Percentiles rank a stretch among this genome's conserved stretches.
Evolutionary conservation across 2,797 vertebrate genomes (phyloP).

Genomic region (Siniperca undulata): DNA sequence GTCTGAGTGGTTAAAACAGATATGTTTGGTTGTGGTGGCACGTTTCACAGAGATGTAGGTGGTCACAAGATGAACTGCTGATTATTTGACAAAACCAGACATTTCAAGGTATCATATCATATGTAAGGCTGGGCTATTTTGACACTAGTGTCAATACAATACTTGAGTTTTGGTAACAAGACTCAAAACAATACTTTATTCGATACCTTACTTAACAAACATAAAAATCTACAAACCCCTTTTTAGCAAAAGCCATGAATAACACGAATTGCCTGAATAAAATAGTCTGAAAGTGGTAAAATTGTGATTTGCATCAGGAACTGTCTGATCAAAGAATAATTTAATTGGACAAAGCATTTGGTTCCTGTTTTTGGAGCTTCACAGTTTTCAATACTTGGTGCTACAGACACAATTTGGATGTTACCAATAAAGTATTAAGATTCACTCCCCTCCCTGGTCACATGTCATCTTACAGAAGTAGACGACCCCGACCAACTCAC

Average conservation of each 20-base stretch:
- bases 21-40: neutral
- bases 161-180: neutral
- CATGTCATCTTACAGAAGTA: neutral
- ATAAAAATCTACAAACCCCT: no score
- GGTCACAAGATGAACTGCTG: neutral
- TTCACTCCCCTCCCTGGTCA: neutral
- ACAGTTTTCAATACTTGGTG: neutral
- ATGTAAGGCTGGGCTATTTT: neutral
- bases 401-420: neutral
- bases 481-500: slow-evolving; percentile 69
- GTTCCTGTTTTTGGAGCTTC: neutral
- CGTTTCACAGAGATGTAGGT: neutral
- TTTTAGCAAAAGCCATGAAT: no score
- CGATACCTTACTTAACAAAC: neutral
- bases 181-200: neutral
- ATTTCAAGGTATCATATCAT: neutral
- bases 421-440: neutral
- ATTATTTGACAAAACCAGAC: neutral
- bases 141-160: neutral
- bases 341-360: neutral
- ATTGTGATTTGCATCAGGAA: neutral
- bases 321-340: neutral
- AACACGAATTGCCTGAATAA: neutral
- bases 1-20: neutral
- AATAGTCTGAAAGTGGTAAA: neutral